Percentiles rank a stretch among this genome's conserved stretches.
Evolutionary conservation across 2,797 vertebrate genomes (phyloP).

Genomic region (Microchirus variegatus): DNA sequence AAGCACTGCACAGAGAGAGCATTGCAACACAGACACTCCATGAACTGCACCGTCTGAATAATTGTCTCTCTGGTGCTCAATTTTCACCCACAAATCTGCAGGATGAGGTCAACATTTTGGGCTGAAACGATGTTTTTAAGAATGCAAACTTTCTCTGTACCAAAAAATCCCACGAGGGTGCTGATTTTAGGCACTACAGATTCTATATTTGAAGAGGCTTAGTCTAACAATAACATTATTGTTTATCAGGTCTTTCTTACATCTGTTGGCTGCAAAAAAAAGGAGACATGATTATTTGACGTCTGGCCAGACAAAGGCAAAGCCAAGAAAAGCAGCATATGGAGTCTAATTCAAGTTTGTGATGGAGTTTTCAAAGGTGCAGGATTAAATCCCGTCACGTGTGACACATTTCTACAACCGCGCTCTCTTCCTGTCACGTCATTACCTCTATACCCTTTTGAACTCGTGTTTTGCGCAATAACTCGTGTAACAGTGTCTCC

Average conservation of each 20-base stretch:
- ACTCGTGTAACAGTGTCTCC: no score
- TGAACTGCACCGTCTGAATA: constrained; percentile 23
- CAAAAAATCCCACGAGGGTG: neutral
- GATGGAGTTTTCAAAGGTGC: constrained; percentile 24
- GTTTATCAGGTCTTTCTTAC: neutral
- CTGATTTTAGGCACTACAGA: neutral
- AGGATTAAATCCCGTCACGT: constrained; percentile 25
- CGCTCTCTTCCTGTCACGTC: neutral
- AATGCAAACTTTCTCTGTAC: neutral
- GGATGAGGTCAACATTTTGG: no score
- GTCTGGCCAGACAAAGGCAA: constrained; percentile 19
- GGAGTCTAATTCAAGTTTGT: constrained; percentile 24
- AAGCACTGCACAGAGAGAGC: constrained; percentile 5
- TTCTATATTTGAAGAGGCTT: neutral
- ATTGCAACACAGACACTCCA: constrained; percentile 20
- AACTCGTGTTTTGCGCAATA: no score
- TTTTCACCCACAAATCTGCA: neutral
- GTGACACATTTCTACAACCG: neutral
- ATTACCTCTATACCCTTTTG: no score
- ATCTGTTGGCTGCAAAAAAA: constrained; percentile 2
- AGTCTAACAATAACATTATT: neutral
- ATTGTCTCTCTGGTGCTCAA: constrained; percentile 1
- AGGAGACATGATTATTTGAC: constrained; percentile 16
- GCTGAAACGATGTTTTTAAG: neutral
- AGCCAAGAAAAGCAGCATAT: constrained; percentile 19